Evolutionary conservation across 2,113 vertebrate genomes (phyloP).

Genomic region (Acanthochromis polyacanthus): DNA sequence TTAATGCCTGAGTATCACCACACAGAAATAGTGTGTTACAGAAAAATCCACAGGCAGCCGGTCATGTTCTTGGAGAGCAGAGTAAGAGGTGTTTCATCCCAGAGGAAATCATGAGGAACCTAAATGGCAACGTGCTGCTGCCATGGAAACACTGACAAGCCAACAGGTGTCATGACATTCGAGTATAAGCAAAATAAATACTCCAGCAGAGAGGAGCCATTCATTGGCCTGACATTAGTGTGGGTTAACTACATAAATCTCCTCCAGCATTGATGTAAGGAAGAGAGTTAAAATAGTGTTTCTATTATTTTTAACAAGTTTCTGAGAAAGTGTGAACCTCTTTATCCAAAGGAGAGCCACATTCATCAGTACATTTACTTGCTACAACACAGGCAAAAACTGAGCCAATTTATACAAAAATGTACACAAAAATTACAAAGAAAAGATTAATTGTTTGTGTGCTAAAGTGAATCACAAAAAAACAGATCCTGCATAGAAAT

Average conservation of each 20-base stretch:
- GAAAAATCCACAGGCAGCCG: conserved; percentile 28
- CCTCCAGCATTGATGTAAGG: background rate
- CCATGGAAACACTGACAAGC: conserved; percentile 65
- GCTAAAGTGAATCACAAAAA: background rate
- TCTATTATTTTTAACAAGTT: background rate
- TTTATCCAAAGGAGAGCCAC: background rate
- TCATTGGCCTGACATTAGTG: background rate
- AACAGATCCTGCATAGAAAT: too few species aligned
- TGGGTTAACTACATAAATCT: background rate
- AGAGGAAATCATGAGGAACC: conserved; percentile 55
- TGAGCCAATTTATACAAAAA: background rate
- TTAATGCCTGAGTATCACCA: conserved; percentile 3
- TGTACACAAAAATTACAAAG: background rate
- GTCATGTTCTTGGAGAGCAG: conserved; percentile 25
- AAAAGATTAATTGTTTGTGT: background rate
- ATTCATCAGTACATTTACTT: background rate
- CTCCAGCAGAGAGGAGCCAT: background rate
- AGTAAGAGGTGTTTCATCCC: conserved; percentile 39
- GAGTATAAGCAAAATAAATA: conserved; percentile 13
- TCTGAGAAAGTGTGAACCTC: background rate
- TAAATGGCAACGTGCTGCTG: conserved; percentile 37
- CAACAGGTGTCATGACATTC: conserved; percentile 44
- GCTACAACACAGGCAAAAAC: background rate
- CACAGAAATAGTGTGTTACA: background rate
- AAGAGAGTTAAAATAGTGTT: background rate